A percentile compares a stretch with the other conserved stretches of the same genome.
These are phyloP conservation scores for Aphelocoma coerulescens DNA, from an alignment of 2,113 vertebrate genomes.

Conservation along the genomic window DNA sequence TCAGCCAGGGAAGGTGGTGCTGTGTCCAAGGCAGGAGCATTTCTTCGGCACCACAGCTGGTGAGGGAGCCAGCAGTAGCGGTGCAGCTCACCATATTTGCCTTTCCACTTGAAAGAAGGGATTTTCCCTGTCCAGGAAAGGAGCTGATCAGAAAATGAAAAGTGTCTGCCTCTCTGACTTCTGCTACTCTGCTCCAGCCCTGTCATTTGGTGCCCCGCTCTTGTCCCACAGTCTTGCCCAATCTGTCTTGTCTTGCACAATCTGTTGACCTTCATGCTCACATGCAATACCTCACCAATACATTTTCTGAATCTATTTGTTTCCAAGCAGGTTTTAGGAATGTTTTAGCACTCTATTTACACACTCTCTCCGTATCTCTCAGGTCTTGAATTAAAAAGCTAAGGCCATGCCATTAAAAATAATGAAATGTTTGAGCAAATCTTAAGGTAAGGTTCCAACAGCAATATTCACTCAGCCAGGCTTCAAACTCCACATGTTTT, in stretches of 20 bases:
- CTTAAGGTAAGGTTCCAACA: slow-evolving; percentile 37
- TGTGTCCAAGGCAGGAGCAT: neutral
- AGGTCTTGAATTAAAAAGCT: neutral
- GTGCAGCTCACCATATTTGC: neutral
- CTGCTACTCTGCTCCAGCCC: neutral
- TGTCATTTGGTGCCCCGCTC: neutral
- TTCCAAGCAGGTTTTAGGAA: neutral
- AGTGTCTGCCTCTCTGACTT: neutral
- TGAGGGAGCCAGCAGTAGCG: neutral
- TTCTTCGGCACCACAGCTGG: neutral
- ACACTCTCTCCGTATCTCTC: neutral
- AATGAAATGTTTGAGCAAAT: neutral
- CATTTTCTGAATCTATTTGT: neutral
- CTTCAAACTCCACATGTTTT: neutral
- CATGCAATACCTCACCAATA: neutral
- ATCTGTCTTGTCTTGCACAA: neutral
- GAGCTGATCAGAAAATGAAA: neutral
- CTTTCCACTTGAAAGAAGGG: neutral
- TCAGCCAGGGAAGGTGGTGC: neutral
- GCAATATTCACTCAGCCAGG: slow-evolving; percentile 19
- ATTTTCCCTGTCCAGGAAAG: neutral
- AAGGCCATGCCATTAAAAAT: neutral
- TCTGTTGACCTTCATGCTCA: neutral
- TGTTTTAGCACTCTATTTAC: neutral
- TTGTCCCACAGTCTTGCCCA: neutral